Percentiles rank a stretch among this genome's conserved stretches.
Evolutionary conservation across 2,888 invertebrate species (phyloP).

Genomic region (Campoletis raptor): DNA sequence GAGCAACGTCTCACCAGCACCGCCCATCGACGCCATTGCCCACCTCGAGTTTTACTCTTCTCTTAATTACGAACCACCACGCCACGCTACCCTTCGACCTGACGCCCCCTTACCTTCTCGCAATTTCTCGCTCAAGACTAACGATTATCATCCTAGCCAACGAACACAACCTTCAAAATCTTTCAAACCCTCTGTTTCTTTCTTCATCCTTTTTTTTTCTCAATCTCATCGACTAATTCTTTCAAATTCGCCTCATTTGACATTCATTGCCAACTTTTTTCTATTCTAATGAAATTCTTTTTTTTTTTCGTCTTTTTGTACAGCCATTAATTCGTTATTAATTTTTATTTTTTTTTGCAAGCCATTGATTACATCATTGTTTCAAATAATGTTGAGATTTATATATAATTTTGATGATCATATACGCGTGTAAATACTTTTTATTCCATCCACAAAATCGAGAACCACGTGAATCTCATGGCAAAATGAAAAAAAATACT

Average conservation of each 20-base stretch:
- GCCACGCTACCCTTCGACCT: slow-evolving; percentile 29
- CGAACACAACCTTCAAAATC: slow-evolving; percentile 38
- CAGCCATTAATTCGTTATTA: not conserved
- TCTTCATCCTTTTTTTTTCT: slow-evolving; percentile 25
- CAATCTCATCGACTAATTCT: slow-evolving; percentile 29
- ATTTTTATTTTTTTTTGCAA: no score
- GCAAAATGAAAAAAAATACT: slow-evolving; percentile 34
- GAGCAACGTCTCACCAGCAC: slow-evolving; percentile 27
- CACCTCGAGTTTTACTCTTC: slow-evolving; percentile 20
- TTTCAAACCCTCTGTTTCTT: slow-evolving; percentile 24
- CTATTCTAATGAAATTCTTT: not conserved
- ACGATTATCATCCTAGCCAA: slow-evolving; percentile 64
- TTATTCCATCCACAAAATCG: slow-evolving; percentile 1
- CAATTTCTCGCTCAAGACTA: slow-evolving; percentile 50
- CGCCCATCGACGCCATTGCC: slow-evolving; percentile 35
- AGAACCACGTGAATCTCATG: not conserved
- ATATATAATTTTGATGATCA: not conserved
- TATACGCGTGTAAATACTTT: not conserved
- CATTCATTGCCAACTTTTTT: not conserved
- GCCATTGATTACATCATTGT: no score
- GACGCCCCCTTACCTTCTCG: slow-evolving; percentile 35
- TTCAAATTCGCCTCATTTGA: slow-evolving; percentile 1
- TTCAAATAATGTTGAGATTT: no score
- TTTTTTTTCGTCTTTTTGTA: not conserved
- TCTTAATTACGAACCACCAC: slow-evolving; percentile 68